phyloP scores from a whole-genome alignment of 2,797 vertebrate genomes.

The Sebastiscus tertius region DNA sequence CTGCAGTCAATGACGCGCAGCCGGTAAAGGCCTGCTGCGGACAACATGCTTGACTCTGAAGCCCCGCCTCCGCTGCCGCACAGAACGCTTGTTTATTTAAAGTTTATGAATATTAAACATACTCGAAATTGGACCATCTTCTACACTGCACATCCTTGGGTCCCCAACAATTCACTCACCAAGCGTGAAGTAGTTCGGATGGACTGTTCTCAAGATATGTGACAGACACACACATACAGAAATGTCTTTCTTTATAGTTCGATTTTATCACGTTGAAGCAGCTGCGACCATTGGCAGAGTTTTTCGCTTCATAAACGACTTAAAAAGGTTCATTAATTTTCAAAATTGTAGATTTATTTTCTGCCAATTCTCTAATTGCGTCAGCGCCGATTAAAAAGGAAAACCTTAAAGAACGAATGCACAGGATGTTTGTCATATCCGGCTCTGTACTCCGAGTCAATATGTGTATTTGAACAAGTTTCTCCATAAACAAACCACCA shows the following conservation, averaged over 20 bases:
- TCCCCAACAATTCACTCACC: background rate
- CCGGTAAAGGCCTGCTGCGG: too few relatives aligned
- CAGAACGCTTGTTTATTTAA: too few relatives aligned
- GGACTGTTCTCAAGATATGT: background rate
- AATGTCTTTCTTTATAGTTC: background rate
- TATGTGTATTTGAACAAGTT: constrained; percentile 13
- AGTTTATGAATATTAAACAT: too few relatives aligned
- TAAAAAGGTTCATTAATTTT: background rate
- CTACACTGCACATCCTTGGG: background rate
- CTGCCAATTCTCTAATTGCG: background rate
- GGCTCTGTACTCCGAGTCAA: background rate
- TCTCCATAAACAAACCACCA: constrained; percentile 22
- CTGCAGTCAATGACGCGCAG: too few relatives aligned
- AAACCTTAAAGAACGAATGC: background rate
- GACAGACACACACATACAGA: background rate
- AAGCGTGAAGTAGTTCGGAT: background rate
- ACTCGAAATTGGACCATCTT: too few relatives aligned
- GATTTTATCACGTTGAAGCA: background rate
- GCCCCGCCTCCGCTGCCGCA: too few relatives aligned
- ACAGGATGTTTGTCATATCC: background rate
- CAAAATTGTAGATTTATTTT: background rate
- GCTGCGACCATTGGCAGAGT: background rate
- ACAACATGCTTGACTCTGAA: too few relatives aligned
- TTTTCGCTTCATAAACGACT: background rate
- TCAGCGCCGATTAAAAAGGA: background rate